Evolutionary conservation across 2,113 vertebrate species (phyloP), one percentile per base, ranked within the genome.

Genomic region (Pseudolaguvia tuberculata): DNA sequence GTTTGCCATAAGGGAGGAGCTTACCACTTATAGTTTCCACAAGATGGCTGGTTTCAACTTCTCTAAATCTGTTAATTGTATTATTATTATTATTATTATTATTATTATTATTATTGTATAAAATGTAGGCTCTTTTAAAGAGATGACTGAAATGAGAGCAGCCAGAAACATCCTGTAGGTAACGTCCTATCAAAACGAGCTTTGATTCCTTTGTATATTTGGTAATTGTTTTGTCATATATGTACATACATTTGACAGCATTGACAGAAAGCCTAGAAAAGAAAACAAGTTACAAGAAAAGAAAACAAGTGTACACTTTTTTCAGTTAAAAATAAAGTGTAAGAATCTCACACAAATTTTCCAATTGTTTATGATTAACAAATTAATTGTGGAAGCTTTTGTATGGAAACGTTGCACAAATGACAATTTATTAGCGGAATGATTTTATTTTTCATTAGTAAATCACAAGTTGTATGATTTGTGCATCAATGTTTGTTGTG

Each of bases 191-290:
- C 90, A 90, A 92, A 89, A 91, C 90, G 87, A 88, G 90, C 88
- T 90, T 92, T 91, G 92, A 91, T 94, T 96, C 91, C 92, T 53
- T 94, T 95, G 93, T 96, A 97, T 93, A 94, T 96, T 96, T 94
- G 92, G 94, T 97, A 94, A 94, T 92, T 90, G 94, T 96, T 92
- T 93, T 90, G 95, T 98, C 96, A 95, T 96, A 96, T 94, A 93
- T 98, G 96, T 98, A 97, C 93, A 97, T 96, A 97, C 39, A 87
- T 92, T 93, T 95, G 93, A 94, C 89, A 85, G 92, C 95, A 94
- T 94, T 91, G 92, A 77, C 93, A 93, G 84, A 92, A 90, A 93
- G 93, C 89, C 91, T 94, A 93, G 94, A 90, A 86, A 91, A 90
- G 90, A 92, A 93, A 92, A 92, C 91, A 88, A 69, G 65, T n/a